These are phyloP conservation scores for Potorous gilbertii DNA, from an alignment of 2,797 vertebrate genomes.

Conservation along the genomic window DNA sequence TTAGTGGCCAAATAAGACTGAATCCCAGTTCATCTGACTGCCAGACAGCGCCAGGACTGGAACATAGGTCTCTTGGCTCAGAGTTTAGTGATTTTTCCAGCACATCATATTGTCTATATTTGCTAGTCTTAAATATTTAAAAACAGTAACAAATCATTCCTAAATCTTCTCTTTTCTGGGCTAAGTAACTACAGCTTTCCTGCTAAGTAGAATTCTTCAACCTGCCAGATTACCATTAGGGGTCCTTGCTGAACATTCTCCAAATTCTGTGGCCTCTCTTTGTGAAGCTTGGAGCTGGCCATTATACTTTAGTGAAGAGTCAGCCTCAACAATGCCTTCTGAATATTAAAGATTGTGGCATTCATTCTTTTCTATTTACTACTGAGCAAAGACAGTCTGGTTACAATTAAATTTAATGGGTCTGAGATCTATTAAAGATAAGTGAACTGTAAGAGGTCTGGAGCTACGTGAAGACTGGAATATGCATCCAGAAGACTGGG, in stretches of 20 bases:
- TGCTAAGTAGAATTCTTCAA: background rate
- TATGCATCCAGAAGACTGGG: slow-evolving; percentile 46
- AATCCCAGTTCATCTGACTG: background rate
- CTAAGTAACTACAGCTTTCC: background rate
- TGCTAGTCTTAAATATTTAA: background rate
- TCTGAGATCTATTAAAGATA: slow-evolving; percentile 53
- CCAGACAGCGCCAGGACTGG: background rate
- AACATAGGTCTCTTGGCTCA: background rate
- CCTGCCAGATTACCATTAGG: background rate
- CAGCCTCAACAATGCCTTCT: slow-evolving; percentile 7
- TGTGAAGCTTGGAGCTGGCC: slow-evolving; percentile 29
- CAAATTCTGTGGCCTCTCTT: slow-evolving; percentile 24
- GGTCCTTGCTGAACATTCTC: slow-evolving; percentile 18
- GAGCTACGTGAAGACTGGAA: slow-evolving; percentile 57
- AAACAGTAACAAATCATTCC: background rate
- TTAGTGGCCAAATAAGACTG: slow-evolving; percentile 33
- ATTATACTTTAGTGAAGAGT: slow-evolving; percentile 50
- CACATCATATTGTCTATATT: background rate
- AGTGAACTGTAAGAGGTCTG: slow-evolving; percentile 39
- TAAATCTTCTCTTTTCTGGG: slow-evolving; percentile 39
- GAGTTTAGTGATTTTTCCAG: background rate
- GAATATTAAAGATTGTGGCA: slow-evolving; percentile 58
- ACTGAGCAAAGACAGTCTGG: slow-evolving; percentile 60
- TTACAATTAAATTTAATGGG: slow-evolving; percentile 71
- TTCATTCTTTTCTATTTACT: slow-evolving; percentile 61